Evolutionary conservation across 2,888 invertebrate genomes (phyloP).

Genomic region (Dolichomitus sp.): DNA sequence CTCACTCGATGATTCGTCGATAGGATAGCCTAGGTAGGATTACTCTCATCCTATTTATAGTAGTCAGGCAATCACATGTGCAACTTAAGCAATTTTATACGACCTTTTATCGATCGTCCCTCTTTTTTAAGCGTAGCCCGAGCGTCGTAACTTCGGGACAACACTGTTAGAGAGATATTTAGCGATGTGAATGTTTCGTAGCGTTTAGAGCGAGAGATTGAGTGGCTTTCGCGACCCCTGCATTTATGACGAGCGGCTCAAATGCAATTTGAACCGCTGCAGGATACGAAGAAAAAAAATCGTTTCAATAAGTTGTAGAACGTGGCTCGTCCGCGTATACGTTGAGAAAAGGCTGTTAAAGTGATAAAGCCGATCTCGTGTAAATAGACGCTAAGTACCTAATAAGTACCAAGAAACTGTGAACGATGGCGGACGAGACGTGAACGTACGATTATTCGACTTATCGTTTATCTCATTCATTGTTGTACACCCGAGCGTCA

Average conservation of each 20-base stretch:
- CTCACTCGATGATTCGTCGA: constrained; percentile 73
- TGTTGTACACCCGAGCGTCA: not conserved
- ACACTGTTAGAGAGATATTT: constrained; percentile 50
- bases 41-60: constrained; percentile 78
- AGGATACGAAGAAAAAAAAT: constrained; percentile 12
- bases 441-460: constrained; percentile 32
- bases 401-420: constrained; percentile 67
- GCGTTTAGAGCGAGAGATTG: constrained; percentile 4
- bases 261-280: constrained; percentile 33
- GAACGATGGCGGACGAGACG: constrained; percentile 66
- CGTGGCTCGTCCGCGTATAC: constrained; percentile 28
- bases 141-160: constrained; percentile 28
- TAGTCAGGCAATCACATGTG: constrained; percentile 80
- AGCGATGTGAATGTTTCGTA: constrained; percentile 44
- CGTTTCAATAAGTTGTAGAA: constrained; percentile 53
- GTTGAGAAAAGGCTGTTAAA: constrained; percentile 57
- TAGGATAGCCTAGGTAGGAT: constrained; percentile 70
- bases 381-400: constrained; percentile 72
- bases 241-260: constrained; percentile 47
- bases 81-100: constrained; percentile 83
- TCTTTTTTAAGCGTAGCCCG: constrained; percentile 70
- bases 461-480: constrained; percentile 12
- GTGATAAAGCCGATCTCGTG: constrained; percentile 70
- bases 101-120: constrained; percentile 80
- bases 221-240: constrained; percentile 40